These are phyloP conservation scores for Diabrotica undecimpunctata DNA, from an alignment of 1,140 invertebrate species.

Conservation along the genomic window DNA sequence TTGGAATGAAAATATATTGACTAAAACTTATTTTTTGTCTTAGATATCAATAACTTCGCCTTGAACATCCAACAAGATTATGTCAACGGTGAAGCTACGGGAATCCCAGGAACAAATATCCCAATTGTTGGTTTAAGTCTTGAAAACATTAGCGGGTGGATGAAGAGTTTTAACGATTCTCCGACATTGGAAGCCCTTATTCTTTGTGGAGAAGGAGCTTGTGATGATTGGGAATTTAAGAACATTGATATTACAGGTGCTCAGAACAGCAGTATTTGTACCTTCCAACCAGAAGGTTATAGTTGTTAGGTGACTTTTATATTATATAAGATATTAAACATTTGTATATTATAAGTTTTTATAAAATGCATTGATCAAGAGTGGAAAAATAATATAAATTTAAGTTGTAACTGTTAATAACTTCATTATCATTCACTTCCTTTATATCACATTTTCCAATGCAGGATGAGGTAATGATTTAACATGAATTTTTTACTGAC, in stretches of 20 bases:
- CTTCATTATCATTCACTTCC: too few species aligned
- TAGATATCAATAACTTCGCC: neutral
- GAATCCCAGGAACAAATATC: constrained; percentile 21
- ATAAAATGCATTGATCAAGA: too few species aligned
- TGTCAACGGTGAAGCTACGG: constrained; percentile 3
- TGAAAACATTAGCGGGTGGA: constrained; percentile 14
- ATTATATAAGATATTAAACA: too few species aligned
- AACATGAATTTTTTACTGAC: too few species aligned
- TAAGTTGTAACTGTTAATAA: too few species aligned
- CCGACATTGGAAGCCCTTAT: constrained; percentile 18
- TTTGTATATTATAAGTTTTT: too few species aligned
- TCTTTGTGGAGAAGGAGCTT: constrained; percentile 21
- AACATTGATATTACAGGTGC: constrained; percentile 14
- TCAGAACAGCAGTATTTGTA: constrained; percentile 15
- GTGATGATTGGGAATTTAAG: constrained; percentile 20
- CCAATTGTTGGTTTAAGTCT: constrained; percentile 24
- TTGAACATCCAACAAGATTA: constrained; percentile 7
- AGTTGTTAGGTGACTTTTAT: neutral
- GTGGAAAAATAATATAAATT: too few species aligned
- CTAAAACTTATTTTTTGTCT: neutral
- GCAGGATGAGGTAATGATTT: too few species aligned
- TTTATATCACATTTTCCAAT: too few species aligned
- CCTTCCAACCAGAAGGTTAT: constrained; percentile 16
- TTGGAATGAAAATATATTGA: too few species aligned
- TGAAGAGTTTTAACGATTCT: constrained; percentile 15